Conservation (phyloP, 1,140 invertebrate genomes). For the Drosophila prosaltans region DNA sequence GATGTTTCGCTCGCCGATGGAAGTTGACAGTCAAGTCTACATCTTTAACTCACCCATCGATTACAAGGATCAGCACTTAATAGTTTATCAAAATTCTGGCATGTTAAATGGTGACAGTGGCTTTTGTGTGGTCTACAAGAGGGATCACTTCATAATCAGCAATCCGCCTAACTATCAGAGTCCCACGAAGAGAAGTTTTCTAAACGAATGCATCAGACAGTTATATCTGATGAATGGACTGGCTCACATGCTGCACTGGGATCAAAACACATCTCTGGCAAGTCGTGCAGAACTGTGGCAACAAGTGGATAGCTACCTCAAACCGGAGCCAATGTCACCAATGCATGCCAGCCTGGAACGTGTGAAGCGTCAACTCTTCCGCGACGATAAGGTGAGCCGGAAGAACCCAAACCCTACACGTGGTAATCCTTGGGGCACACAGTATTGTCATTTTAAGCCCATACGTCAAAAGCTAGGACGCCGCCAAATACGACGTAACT, state of each 20-base stretch:
- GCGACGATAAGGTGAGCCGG: constrained; percentile 27
- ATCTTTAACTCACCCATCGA: constrained; percentile 63
- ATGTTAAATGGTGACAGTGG: constrained; percentile 20
- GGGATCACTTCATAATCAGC: constrained; percentile 61
- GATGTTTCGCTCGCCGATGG: constrained; percentile 46
- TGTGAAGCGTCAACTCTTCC: constrained; percentile 68
- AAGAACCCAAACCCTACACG: constrained; percentile 27
- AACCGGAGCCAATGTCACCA: constrained; percentile 23
- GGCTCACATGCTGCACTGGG: constrained; percentile 47
- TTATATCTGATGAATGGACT: constrained; percentile 60
- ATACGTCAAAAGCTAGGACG: constrained; percentile 51
- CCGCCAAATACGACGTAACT: constrained; percentile 39
- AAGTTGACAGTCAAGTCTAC: constrained; percentile 43
- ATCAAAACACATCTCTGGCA: constrained; percentile 15
- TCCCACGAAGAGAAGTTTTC: constrained; percentile 55
- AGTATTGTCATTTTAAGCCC: constrained; percentile 46
- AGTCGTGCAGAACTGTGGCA: constrained; percentile 44
- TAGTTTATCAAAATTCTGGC: constrained; percentile 48
- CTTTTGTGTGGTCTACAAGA: constrained; percentile 64
- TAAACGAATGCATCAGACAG: constrained; percentile 71
- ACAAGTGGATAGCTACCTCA: constrained; percentile 57
- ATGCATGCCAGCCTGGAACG: constrained; percentile 38
- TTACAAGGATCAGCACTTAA: constrained; percentile 50
- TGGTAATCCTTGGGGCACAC: constrained; percentile 42
- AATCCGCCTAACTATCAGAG: constrained; percentile 60